Evolutionary conservation across 1,140 invertebrate species (phyloP).

Genomic region (Brachionus rubens): DNA sequence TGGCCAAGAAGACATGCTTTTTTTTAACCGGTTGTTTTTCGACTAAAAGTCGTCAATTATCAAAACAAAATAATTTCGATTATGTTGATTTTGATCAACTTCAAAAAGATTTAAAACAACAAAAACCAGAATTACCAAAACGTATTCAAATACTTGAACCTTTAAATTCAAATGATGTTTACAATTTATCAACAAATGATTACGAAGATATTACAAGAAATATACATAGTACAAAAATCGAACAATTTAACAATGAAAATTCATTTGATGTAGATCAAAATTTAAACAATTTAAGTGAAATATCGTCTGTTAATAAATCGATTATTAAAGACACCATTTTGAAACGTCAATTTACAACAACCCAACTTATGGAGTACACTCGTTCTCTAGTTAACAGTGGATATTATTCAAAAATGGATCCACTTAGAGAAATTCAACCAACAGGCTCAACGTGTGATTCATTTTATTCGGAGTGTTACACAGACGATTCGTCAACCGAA

Average conservation of each 20-base stretch:
- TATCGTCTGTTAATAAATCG: neutral
- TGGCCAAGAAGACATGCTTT: conserved; percentile 1
- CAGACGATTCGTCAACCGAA: neutral
- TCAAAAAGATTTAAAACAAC: neutral
- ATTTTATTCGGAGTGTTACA: neutral
- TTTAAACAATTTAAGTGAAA: neutral
- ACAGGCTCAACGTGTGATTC: neutral
- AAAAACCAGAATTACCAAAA: neutral
- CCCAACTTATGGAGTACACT: neutral
- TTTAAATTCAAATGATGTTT: neutral
- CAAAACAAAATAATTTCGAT: conserved; percentile 30
- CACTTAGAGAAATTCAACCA: conserved; percentile 11
- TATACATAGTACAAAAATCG: conserved; percentile 18
- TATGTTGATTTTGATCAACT: conserved; percentile 4
- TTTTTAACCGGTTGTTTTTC: conserved; percentile 8
- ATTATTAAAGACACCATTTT: neutral
- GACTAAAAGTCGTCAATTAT: conserved; percentile 3
- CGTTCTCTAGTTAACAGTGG: neutral
- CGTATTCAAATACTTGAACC: neutral
- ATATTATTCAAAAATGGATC: conserved; percentile 11
- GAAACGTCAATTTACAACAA: conserved; percentile 2
- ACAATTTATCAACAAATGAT: conserved; percentile 27
- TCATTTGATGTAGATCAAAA: neutral
- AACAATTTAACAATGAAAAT: neutral
- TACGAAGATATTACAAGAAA: conserved; percentile 22